Percentiles rank a stretch among this genome's conserved stretches.
phyloP scores from a whole-genome alignment of 92 coral and sea anemone genomes.

The Palythoa grandis region DNA sequence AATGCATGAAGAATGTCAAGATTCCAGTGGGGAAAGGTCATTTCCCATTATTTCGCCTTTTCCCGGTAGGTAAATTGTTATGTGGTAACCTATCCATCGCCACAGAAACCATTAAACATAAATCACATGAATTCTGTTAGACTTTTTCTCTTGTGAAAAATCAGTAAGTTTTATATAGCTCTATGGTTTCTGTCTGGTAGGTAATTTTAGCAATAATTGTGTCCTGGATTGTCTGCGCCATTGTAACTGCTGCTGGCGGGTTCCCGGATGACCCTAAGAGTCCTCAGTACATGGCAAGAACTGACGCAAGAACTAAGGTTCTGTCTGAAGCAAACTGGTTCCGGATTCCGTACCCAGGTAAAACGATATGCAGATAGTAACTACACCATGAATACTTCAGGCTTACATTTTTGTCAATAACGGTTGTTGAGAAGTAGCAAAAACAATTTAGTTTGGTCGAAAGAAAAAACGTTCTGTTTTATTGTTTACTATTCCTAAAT shows the following conservation, averaged over 20 bases:
- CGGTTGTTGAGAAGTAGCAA: not conserved
- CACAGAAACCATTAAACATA: no score
- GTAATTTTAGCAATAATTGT: no score
- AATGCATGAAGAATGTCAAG: constrained; percentile 64
- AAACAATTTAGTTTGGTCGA: no score
- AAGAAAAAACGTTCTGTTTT: no score
- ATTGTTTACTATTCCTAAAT: no score
- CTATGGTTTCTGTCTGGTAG: not conserved
- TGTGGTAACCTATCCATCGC: no score
- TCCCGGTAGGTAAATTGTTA: constrained; percentile 71
- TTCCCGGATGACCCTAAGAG: constrained; percentile 9
- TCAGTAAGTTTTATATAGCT: no score
- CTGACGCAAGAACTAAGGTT: constrained; percentile 42
- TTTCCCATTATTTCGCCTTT: constrained; percentile 81
- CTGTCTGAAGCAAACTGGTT: constrained; percentile 36
- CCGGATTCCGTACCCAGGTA: constrained; percentile 92
- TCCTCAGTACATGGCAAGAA: constrained; percentile 77
- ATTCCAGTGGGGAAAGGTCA: constrained; percentile 73
- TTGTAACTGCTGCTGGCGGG: no score
- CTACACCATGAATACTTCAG: not conserved
- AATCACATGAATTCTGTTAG: no score
- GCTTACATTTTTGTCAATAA: no score
- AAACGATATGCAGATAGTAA: not conserved
- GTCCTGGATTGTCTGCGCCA: no score
- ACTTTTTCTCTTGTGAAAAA: no score